Percentiles rank a stretch among this genome's conserved stretches.
Evolutionary conservation across 2,797 vertebrate species (phyloP).

Genomic region (Rhadinocentrus ornatus): DNA sequence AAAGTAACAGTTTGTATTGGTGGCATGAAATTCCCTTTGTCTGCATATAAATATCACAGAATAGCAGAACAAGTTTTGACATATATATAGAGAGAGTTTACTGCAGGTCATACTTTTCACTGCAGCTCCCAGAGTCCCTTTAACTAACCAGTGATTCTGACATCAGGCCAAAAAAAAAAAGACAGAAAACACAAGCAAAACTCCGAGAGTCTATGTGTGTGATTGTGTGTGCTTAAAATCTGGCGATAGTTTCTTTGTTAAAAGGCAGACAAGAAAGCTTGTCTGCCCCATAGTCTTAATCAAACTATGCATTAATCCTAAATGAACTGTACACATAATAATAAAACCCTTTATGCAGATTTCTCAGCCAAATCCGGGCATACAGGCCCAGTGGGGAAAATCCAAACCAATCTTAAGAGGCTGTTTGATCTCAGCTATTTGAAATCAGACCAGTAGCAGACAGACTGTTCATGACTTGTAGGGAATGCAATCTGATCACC

Average conservation of each 20-base stretch:
- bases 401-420: slow-evolving; percentile 1
- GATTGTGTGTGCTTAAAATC: neutral
- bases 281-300: neutral
- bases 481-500: slow-evolving; percentile 9
- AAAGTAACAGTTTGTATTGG: too few relatives aligned
- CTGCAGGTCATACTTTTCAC: slow-evolving; percentile 13
- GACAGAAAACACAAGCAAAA: slow-evolving; percentile 30
- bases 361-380: neutral
- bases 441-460: slow-evolving; percentile 7
- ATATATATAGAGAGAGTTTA: neutral
- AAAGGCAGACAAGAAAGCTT: slow-evolving; percentile 1
- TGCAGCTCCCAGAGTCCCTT: slow-evolving; percentile 12
- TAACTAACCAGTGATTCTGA: slow-evolving; percentile 10
- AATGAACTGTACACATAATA: neutral
- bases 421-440: slow-evolving; percentile 17
- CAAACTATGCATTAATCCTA: slow-evolving; percentile 4
- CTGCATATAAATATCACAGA: neutral
- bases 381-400: neutral
- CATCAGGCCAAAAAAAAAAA: slow-evolving; percentile 31
- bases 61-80: neutral
- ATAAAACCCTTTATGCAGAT: neutral
- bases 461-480: neutral
- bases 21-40: neutral
- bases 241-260: neutral
- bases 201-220: neutral